Conservation (phyloP, 2,797 vertebrate species). For the Acanthis flammea region DNA sequence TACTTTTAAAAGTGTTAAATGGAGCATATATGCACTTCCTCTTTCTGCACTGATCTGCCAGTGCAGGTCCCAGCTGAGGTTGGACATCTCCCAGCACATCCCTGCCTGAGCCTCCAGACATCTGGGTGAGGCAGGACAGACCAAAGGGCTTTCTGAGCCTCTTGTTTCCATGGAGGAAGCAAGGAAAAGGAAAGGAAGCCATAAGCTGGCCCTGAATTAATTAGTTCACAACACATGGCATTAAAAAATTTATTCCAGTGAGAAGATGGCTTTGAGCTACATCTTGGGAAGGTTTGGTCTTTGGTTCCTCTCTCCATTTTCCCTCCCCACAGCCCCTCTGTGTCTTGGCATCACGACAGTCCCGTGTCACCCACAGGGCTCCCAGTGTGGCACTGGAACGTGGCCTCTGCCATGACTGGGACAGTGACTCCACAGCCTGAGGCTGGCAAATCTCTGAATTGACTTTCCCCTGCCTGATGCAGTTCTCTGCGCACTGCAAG, state of each 20-base stretch:
- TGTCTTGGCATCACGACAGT: neutral
- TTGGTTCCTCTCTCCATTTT: neutral
- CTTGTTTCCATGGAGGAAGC: neutral
- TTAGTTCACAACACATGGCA: neutral
- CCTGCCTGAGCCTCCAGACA: neutral
- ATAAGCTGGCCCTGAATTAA: neutral
- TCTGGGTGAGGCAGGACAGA: neutral
- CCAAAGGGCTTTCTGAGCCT: neutral
- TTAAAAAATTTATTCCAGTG: neutral
- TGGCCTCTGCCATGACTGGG: neutral
- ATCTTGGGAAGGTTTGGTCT: neutral
- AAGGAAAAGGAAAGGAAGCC: neutral
- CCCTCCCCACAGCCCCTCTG: neutral
- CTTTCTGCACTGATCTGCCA: fast-evolving
- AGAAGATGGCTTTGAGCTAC: neutral
- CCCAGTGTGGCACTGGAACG: fast-evolving
- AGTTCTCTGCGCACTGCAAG: neutral
- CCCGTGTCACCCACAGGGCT: neutral
- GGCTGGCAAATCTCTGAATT: neutral
- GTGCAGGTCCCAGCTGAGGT: neutral
- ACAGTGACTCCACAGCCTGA: neutral
- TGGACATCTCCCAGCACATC: neutral
- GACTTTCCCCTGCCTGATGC: neutral
- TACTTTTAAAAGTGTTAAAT: neutral
- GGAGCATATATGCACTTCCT: neutral